Evolutionary conservation across 92 coral and sea anemone species (phyloP).

Genomic region (Metridium senile): DNA sequence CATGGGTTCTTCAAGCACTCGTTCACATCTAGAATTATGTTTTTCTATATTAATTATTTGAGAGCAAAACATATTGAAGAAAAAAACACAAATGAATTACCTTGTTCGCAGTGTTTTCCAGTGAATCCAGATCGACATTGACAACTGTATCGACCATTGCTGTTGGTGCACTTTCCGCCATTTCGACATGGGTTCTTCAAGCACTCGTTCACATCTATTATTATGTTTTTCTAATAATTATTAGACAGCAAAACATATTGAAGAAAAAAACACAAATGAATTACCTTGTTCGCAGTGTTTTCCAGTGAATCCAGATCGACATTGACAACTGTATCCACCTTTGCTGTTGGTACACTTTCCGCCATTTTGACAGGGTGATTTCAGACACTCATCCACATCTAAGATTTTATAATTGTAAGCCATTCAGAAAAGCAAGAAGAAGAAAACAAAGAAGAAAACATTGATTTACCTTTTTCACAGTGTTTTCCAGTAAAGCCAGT

Average conservation of each 20-base stretch:
- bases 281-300: slow-evolving; percentile 42
- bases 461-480: slow-evolving; percentile 16
- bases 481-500: slow-evolving; percentile 15
- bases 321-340: slow-evolving; percentile 33
- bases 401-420: too few species aligned
- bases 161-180: slow-evolving; percentile 27
- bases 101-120: slow-evolving; percentile 35
- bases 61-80: too few species aligned
- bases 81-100: too few species aligned
- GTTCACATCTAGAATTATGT: slow-evolving; percentile 32
- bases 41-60: too few species aligned
- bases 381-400: slow-evolving; percentile 37
- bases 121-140: slow-evolving; percentile 17
- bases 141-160: slow-evolving; percentile 11
- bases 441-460: too few species aligned
- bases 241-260: too few species aligned
- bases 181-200: slow-evolving; percentile 27
- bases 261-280: too few species aligned
- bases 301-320: slow-evolving; percentile 24
- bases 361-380: slow-evolving; percentile 43
- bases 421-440: not conserved
- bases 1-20: slow-evolving; percentile 42
- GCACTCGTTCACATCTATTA: slow-evolving; percentile 39
- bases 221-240: too few species aligned
- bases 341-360: slow-evolving; percentile 26